Conservation (phyloP, 2,888 invertebrate species). For the Agrochola circellaris region DNA sequence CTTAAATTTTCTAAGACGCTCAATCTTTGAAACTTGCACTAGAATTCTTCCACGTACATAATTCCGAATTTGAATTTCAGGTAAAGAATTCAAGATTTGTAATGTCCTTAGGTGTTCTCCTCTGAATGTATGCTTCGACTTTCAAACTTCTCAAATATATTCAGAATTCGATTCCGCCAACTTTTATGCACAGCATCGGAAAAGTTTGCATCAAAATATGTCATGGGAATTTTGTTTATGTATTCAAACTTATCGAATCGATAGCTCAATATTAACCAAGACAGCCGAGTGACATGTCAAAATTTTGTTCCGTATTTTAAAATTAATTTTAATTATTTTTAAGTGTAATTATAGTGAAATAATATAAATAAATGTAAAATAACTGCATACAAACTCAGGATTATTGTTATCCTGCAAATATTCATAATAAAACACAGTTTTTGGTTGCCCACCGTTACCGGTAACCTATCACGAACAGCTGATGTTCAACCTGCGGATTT, state of each 20-base stretch:
- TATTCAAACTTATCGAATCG: not conserved
- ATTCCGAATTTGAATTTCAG: not conserved
- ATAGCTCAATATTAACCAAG: not conserved
- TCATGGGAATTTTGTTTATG: not conserved
- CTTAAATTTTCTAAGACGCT: not conserved
- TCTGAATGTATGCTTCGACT: not conserved
- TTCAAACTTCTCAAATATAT: slow-evolving; percentile 16
- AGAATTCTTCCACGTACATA: not conserved
- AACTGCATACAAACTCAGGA: no score
- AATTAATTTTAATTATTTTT: no score
- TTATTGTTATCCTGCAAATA: no score
- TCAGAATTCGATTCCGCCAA: slow-evolving; percentile 24
- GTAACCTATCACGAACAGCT: no score
- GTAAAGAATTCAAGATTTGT: slow-evolving; percentile 1
- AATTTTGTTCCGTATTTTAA: no score
- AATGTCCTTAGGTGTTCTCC: not conserved
- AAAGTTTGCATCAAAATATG: slow-evolving; percentile 14
- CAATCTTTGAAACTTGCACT: not conserved
- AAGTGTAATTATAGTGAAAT: no score
- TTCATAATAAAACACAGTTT: no score
- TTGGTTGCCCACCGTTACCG: no score
- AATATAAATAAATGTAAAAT: no score
- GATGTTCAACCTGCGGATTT: no score
- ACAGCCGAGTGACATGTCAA: no score
- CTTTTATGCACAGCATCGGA: not conserved